Evolutionary conservation across 1,140 invertebrate genomes (phyloP).

Genomic region (Drosophila rhopaloa): DNA sequence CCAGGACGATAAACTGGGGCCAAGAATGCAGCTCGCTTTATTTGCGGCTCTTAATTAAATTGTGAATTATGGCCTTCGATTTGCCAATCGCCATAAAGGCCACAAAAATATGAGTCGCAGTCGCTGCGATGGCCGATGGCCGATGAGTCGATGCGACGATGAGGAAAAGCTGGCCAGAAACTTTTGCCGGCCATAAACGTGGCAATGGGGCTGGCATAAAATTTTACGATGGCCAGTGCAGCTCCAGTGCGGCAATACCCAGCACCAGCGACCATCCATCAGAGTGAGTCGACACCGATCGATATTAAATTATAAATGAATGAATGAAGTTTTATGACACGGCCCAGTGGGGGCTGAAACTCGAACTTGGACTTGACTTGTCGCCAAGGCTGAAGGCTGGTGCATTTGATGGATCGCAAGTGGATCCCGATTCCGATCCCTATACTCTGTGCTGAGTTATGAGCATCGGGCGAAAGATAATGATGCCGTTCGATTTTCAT

Average conservation of each 20-base stretch:
- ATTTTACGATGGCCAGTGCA: conserved; percentile 61
- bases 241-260: conserved; percentile 22
- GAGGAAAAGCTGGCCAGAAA: conserved; percentile 46
- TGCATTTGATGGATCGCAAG: conserved; percentile 11
- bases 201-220: conserved; percentile 68
- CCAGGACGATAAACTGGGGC: conserved; percentile 38
- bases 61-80: conserved; percentile 82
- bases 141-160: conserved; percentile 7
- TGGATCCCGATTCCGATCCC: neutral
- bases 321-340: conserved; percentile 80
- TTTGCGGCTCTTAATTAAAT: conserved; percentile 82
- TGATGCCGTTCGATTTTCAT: conserved; percentile 58
- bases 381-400: conserved; percentile 48
- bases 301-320: conserved; percentile 84
- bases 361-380: conserved; percentile 34
- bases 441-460: conserved; percentile 57
- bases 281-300: conserved; percentile 64
- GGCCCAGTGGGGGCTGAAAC: conserved; percentile 27
- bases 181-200: conserved; percentile 58
- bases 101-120: conserved; percentile 75
- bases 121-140: neutral
- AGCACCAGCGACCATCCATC: conserved; percentile 44
- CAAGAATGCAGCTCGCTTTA: conserved; percentile 60
- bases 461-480: conserved; percentile 67
- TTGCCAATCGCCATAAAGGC: conserved; percentile 74